Evolutionary conservation across 2,888 invertebrate species (phyloP).

Genomic region (Diabrotica balteata): DNA sequence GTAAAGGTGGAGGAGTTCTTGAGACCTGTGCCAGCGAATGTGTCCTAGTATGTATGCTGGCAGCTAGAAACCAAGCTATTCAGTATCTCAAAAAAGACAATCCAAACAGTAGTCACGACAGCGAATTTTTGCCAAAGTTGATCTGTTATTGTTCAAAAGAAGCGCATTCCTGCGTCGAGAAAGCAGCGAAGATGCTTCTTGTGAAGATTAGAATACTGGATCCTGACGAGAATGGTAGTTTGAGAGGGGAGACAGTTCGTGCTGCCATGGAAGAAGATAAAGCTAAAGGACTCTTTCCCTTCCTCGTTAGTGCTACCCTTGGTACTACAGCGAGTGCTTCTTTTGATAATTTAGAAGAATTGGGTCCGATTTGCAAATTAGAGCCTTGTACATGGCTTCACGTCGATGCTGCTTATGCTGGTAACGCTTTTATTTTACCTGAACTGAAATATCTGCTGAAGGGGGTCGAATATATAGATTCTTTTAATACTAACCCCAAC

Average conservation of each 20-base stretch:
- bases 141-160: slow-evolving; percentile 79
- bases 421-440: slow-evolving; percentile 85
- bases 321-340: slow-evolving; percentile 86
- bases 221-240: slow-evolving; percentile 71
- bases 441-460: slow-evolving; percentile 74
- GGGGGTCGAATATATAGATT: slow-evolving; percentile 79
- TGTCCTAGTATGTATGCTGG: slow-evolving; percentile 78
- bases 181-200: slow-evolving; percentile 79
- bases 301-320: slow-evolving; percentile 82
- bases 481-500: slow-evolving; percentile 88
- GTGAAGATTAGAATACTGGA: slow-evolving; percentile 76
- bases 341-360: slow-evolving; percentile 81
- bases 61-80: slow-evolving; percentile 77
- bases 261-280: slow-evolving; percentile 76
- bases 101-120: slow-evolving; percentile 65
- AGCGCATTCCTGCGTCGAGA: slow-evolving; percentile 80
- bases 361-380: slow-evolving; percentile 74
- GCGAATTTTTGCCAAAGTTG: slow-evolving; percentile 75
- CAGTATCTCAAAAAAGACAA: slow-evolving; percentile 66
- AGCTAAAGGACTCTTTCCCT: slow-evolving; percentile 78
- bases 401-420: slow-evolving; percentile 88
- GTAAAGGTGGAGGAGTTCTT: slow-evolving; percentile 77
- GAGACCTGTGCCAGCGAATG: slow-evolving; percentile 87
- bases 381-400: slow-evolving; percentile 80
- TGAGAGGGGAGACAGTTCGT: slow-evolving; percentile 69